phyloP scores from a whole-genome alignment of 2,888 invertebrate genomes.

The Noctua comes region DNA sequence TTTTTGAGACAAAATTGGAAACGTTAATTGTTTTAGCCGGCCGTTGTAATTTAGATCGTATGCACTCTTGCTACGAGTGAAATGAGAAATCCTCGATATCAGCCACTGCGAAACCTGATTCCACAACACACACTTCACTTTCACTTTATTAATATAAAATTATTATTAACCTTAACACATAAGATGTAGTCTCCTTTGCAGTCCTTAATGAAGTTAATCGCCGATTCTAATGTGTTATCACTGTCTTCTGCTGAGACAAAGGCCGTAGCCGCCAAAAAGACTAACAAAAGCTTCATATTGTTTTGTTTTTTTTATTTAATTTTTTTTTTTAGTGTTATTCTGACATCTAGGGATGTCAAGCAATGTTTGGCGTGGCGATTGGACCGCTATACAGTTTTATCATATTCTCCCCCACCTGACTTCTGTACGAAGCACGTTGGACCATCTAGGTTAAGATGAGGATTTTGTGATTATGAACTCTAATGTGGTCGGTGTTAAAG shows the following conservation, averaged over 20 bases:
- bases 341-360: slow-evolving; percentile 86
- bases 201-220: slow-evolving; percentile 92
- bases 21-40: slow-evolving; percentile 28
- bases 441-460: slow-evolving; percentile 83
- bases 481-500: slow-evolving; percentile 56
- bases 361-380: slow-evolving; percentile 83
- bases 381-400: slow-evolving; percentile 87
- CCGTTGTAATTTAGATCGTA: slow-evolving; percentile 39
- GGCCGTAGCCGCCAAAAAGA: slow-evolving; percentile 83
- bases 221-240: slow-evolving; percentile 91
- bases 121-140: slow-evolving; percentile 79
- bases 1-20: slow-evolving; percentile 7
- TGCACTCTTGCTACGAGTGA: slow-evolving; percentile 60
- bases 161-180: slow-evolving; percentile 93
- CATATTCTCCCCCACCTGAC: slow-evolving; percentile 82
- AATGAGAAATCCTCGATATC: slow-evolving; percentile 60
- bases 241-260: slow-evolving; percentile 84
- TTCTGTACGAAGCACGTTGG: slow-evolving; percentile 74
- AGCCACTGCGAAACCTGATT: slow-evolving; percentile 61
- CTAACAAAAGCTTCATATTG: slow-evolving; percentile 81
- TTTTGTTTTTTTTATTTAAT: slow-evolving; percentile 66
- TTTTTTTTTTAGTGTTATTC: slow-evolving; percentile 70
- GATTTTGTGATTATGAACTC: slow-evolving; percentile 80
- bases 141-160: slow-evolving; percentile 81
- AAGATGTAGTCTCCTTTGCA: slow-evolving; percentile 92